Conservation (phyloP, 2,113 vertebrate genomes). For the Rhizomys pruinosus region DNA sequence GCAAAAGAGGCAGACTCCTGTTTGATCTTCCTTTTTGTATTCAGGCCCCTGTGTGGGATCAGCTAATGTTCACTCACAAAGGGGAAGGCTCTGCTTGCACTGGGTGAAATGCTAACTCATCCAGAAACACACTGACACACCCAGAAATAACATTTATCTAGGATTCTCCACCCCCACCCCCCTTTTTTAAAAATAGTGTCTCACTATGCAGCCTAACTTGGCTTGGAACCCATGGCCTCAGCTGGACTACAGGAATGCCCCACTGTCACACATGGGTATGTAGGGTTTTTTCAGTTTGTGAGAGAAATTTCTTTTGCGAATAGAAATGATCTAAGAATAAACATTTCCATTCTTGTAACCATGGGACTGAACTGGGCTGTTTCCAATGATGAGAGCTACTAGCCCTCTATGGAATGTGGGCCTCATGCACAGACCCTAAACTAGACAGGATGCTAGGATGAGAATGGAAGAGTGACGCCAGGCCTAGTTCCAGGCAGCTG, state of each 20-base stretch:
- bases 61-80: neutral
- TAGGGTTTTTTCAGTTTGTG: neutral
- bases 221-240: neutral
- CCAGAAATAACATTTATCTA: neutral
- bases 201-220: neutral
- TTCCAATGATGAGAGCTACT: neutral
- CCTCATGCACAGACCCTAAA: neutral
- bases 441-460: neutral
- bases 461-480: neutral
- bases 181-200: neutral
- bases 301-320: neutral
- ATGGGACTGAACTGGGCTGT: neutral
- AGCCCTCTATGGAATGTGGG: neutral
- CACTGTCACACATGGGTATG: neutral
- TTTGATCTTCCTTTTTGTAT: neutral
- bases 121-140: neutral
- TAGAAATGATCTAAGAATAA: neutral
- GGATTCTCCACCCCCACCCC: too few relatives aligned
- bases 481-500: neutral
- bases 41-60: neutral
- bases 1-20: neutral
- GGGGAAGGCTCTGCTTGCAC: too few relatives aligned
- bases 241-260: neutral
- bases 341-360: neutral
- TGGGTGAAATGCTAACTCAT: neutral